Evolutionary conservation across 2,797 vertebrate species (phyloP).

Genomic region (Sebastes aleutianus): DNA sequence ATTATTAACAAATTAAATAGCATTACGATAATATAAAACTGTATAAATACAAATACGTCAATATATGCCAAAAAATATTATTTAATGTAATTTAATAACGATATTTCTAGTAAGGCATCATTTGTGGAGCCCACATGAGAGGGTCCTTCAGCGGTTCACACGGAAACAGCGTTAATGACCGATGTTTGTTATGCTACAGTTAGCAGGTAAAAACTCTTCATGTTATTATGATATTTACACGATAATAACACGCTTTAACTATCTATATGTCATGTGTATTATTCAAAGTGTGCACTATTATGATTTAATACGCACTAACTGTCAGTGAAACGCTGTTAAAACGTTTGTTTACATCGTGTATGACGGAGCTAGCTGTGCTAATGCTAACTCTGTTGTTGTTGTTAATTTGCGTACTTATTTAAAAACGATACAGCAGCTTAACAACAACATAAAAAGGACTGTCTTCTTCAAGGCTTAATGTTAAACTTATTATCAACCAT

Average conservation of each 20-base stretch:
- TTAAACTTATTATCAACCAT: too few relatives aligned
- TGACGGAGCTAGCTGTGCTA: conserved; percentile 36
- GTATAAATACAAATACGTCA: accelerated
- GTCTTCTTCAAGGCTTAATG: too few relatives aligned
- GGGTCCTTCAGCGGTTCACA: conserved; percentile 67
- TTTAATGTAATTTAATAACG: accelerated
- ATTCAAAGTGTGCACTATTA: accelerated
- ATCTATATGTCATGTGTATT: accelerated
- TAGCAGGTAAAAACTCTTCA: conserved; percentile 69
- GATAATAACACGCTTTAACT: accelerated
- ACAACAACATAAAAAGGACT: too few relatives aligned
- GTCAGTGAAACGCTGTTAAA: not conserved
- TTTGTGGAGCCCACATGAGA: not conserved
- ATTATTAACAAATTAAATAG: accelerated
- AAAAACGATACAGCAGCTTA: not conserved
- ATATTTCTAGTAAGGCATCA: conserved; percentile 56
- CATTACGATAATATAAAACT: accelerated
- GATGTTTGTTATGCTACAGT: conserved; percentile 78
- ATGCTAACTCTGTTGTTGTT: conserved; percentile 12
- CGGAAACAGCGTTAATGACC: conserved; percentile 64
- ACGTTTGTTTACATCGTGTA: conserved; percentile 60
- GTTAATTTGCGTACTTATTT: not conserved
- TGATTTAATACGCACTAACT: not conserved
- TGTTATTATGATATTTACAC: not conserved
- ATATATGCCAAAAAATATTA: accelerated